Base-by-base conservation (phyloP, 2,113 vertebrate genomes). In the Narcine bancroftii region DNA sequence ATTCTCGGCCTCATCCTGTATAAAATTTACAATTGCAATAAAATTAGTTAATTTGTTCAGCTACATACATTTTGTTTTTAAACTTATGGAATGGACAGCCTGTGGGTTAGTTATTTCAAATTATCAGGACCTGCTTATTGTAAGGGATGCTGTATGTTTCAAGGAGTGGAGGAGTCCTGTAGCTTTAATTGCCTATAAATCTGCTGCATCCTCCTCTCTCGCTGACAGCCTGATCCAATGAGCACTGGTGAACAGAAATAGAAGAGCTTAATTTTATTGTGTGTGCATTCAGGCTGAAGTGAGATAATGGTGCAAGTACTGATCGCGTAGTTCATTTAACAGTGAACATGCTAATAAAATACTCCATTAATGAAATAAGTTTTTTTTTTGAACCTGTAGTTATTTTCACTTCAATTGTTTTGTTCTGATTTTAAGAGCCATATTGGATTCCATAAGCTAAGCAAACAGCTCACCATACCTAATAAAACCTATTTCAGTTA, bases 141-240 rank as follows among this genome's bases (percentile, higher is more conserved):
- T 69, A 93, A 93, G 53, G 63, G 94, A 95, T 94, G 94, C 94
- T 95, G 95, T 95, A 95, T 96, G 96, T 96, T 95, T 95, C 95
- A 96, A 94, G 92, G 96, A 95, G 95, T 94, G 95, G 95, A 97
- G 96, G 97, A 96, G 97, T 96, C 97, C 96, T 96, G 97, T 97
- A 96, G 97, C 94, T 97, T 98, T 99, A 98, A 98, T 97, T 97
- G 97, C 96, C 96, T 96, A 97, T 99, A 99, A 98, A 99, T 98
- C 98, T 98, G 97, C 95, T 96, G 95, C 26, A 96, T 96, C 96
- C 97, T 97, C 97, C 96, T 95, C 95, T 95, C 95, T 96, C 94
- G 94, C 96, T 95, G 94, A 94, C 95, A 96, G 89, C 94, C 73
- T 76, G 93, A 95, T 94, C 97, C 97, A 95, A 94, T 96, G 96